Evolutionary conservation across 2,797 vertebrate species (phyloP), one percentile per base, ranked within the genome.

Genomic region (Periophthalmus magnuspinnatus): DNA sequence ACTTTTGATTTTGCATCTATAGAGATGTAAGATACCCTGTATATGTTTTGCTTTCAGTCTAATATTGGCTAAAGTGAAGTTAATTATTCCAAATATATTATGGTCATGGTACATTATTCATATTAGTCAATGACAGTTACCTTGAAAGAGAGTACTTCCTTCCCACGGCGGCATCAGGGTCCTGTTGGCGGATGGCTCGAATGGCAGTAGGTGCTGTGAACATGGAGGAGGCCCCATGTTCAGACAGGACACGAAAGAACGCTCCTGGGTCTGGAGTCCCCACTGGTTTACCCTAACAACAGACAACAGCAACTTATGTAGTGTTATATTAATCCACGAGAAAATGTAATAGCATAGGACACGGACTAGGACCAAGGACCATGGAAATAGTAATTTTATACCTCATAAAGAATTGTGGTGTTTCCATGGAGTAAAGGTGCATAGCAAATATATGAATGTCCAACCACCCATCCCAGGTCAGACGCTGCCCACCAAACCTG

Each of bases 401-500:
- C 97, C 96, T 99, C 97, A 41, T 97, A 99, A 54, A 99, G 94
- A 80, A 99, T 84, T 0, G 97, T 96, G 81, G 95, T 93, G 89
- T 96, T 99, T 0, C 97, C 96, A 63, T 99, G 95, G 41, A 99
- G 93, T 69, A 99, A 95, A 70, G 98, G 98, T 58, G 77, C 97
- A 13, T 99, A 99, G 84, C 97, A 99, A 87, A 99, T 96, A 65
- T 99, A 99, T 0, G 98, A 99, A 89, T 99, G 97, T 21, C 97
- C 98, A 1, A 99, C 98, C 55, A 99, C 98, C 98, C 98, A 99
- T 80, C 98, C 97, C 71, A 99, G 92, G 81, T 99, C 97, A 59
- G 97, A 99, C 21, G 96, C 97, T 54, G 97, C 96, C 97, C 97
- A 99, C 97, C 98, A 99, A n/a, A 98, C 95, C 98, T 98, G 90